Percentiles rank a stretch among this genome's conserved stretches.
phyloP scores from a whole-genome alignment of 64 coral and sea anemone species.

The Porites lutea region DNA sequence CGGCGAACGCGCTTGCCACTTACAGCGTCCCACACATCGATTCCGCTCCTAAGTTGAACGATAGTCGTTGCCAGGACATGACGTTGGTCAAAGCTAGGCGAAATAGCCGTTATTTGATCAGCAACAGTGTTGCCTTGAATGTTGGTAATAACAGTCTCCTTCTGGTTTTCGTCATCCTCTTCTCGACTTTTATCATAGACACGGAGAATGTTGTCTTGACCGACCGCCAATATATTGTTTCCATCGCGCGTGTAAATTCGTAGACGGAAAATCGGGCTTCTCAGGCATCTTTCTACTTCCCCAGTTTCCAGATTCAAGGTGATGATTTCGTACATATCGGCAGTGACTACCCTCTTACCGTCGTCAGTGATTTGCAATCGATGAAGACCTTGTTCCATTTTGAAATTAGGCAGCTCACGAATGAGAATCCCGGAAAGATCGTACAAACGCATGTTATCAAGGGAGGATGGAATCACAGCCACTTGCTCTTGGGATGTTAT shows the following conservation, averaged over 20 bases:
- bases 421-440: conserved; percentile 74
- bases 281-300: conserved; percentile 68
- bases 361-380: conserved; percentile 83
- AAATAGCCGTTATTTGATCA: conserved; percentile 58
- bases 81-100: conserved; percentile 55
- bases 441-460: conserved; percentile 72
- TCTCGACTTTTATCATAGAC: conserved; percentile 86
- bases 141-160: conserved; percentile 44
- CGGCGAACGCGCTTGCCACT: conserved; percentile 55
- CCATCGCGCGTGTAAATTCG: conserved; percentile 80
- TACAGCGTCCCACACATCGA: conserved; percentile 73
- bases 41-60: conserved; percentile 47
- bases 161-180: conserved; percentile 80
- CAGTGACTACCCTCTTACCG: conserved; percentile 73
- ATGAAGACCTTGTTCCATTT: conserved; percentile 68
- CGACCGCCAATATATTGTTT: conserved; percentile 64
- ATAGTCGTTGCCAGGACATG: conserved; percentile 59
- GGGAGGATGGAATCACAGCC: conserved; percentile 67
- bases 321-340: conserved; percentile 84
- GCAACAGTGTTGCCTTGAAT: conserved; percentile 74
- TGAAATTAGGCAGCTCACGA: conserved; percentile 81
- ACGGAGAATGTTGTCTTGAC: conserved; percentile 75
- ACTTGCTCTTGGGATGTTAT: conserved; percentile 68
- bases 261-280: conserved; percentile 70
- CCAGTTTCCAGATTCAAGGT: conserved; percentile 76